These are phyloP conservation scores for Corythoichthys haematopterus DNA, from an alignment of 2,113 vertebrate genomes.

Conservation along the genomic window DNA sequence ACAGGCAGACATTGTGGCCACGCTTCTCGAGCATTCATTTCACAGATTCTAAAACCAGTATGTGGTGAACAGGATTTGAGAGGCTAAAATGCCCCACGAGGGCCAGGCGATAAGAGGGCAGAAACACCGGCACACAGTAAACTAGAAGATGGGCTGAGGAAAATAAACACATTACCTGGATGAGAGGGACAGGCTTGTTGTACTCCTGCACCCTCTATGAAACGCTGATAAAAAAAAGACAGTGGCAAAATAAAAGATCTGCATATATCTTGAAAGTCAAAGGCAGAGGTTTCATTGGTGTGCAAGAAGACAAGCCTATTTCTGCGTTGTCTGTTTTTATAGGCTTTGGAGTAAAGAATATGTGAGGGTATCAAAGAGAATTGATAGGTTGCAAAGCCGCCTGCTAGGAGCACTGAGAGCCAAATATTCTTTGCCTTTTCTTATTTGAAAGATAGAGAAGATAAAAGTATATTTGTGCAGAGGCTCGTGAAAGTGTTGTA, in stretches of 20 bases:
- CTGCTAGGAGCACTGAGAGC: slow-evolving; percentile 41
- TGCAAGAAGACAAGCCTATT: slow-evolving; percentile 47
- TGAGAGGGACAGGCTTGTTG: slow-evolving; percentile 59
- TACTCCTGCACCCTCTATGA: slow-evolving; percentile 42
- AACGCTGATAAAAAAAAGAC: slow-evolving; percentile 26
- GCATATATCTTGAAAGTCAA: slow-evolving; percentile 31
- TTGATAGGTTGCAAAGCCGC: slow-evolving; percentile 43
- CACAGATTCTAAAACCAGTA: slow-evolving; percentile 79
- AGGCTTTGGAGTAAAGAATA: slow-evolving; percentile 45
- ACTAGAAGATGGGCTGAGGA: slow-evolving; percentile 70
- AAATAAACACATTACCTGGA: slow-evolving; percentile 78
- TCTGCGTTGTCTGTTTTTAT: slow-evolving; percentile 39
- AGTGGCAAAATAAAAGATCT: slow-evolving; percentile 9
- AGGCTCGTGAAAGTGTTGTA: slow-evolving; percentile 43
- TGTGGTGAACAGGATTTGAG: slow-evolving; percentile 80
- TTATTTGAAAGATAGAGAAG: slow-evolving; percentile 54
- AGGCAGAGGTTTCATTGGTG: slow-evolving; percentile 42
- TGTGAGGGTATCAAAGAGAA: slow-evolving; percentile 55
- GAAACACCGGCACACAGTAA: slow-evolving; percentile 66
- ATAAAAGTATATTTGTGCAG: slow-evolving; percentile 36
- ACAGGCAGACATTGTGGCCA: slow-evolving; percentile 77
- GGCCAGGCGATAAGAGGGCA: slow-evolving; percentile 75
- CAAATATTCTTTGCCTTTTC: slow-evolving; percentile 53
- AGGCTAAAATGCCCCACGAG: slow-evolving; percentile 77
- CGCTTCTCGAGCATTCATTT: slow-evolving; percentile 76